phyloP scores from a whole-genome alignment of 2,113 vertebrate species.

The Lipotes vexillifer region DNA sequence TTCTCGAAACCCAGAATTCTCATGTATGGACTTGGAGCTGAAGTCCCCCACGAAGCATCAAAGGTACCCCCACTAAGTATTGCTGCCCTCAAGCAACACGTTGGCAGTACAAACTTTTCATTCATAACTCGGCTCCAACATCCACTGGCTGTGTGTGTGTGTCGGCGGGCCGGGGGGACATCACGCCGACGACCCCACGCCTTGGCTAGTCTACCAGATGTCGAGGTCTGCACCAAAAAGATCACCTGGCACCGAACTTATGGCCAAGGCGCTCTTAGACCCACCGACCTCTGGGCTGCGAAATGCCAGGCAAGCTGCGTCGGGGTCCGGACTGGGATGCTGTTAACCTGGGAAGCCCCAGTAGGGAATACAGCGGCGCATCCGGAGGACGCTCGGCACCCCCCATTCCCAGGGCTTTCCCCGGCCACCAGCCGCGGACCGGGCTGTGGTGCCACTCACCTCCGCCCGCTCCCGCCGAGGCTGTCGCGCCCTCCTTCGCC shows the following conservation, averaged over 20 bases:
- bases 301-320: not conserved
- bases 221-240: not conserved
- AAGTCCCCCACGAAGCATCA: conserved; percentile 9
- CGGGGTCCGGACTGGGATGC: not conserved
- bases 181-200: not conserved
- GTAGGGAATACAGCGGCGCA: not conserved
- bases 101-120: conserved; percentile 70
- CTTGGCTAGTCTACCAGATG: not conserved
- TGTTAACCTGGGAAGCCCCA: not conserved
- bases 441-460: conserved; percentile 68
- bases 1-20: not conserved
- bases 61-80: not conserved
- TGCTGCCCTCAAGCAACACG: conserved; percentile 66
- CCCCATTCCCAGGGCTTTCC: not conserved
- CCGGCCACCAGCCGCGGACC: not conserved
- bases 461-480: conserved; percentile 44
- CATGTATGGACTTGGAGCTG: not conserved
- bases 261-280: not conserved
- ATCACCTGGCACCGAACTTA: conserved; percentile 48
- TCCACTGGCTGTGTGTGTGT: not conserved
- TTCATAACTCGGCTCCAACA: conserved; percentile 31
- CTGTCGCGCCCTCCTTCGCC: conserved; percentile 66
- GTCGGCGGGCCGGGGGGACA: no score
- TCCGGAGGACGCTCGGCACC: not conserved
- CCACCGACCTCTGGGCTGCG: not conserved